These are phyloP conservation scores for Cynodonichthys magdalenae DNA, from an alignment of 2,797 vertebrate species.

Conservation along the genomic window DNA sequence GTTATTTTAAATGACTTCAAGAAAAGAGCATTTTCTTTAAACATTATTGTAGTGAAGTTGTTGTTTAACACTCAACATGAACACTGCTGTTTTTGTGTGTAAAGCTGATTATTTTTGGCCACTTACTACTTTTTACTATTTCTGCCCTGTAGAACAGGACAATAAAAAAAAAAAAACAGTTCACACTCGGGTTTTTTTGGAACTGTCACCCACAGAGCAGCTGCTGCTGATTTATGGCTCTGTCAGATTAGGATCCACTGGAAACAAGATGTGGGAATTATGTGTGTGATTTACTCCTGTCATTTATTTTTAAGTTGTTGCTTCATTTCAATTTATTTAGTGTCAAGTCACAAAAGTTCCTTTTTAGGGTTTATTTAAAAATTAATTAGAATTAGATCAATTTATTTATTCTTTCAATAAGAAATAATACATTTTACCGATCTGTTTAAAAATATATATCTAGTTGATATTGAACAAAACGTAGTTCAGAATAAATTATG, in stretches of 20 bases:
- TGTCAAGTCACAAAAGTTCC: too few species aligned
- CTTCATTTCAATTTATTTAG: too few species aligned
- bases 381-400: too few species aligned
- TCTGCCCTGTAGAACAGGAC: too few species aligned
- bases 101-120: constrained; percentile 14
- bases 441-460: too few species aligned
- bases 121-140: constrained; percentile 4
- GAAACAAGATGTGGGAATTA: constrained; percentile 7
- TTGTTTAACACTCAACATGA: constrained; percentile 12
- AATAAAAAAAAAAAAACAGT: too few species aligned
- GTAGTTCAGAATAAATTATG: too few species aligned
- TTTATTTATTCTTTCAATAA: too few species aligned
- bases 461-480: too few species aligned
- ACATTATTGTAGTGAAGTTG: constrained; percentile 27
- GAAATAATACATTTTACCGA: too few species aligned
- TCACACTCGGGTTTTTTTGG: constrained; percentile 36
- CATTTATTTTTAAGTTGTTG: not conserved
- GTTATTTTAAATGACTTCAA: not conserved
- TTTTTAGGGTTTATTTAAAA: too few species aligned
- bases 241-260: not conserved
- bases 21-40: constrained; percentile 3
- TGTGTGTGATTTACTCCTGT: not conserved
- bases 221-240: constrained; percentile 31
- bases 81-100: not conserved
- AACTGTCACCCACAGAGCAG: constrained; percentile 36